A percentile compares a stretch with the other conserved stretches of the same genome.
These are phyloP conservation scores for Zenarchopterus dispar DNA, from an alignment of 2,797 vertebrate genomes.

Conservation along the genomic window DNA sequence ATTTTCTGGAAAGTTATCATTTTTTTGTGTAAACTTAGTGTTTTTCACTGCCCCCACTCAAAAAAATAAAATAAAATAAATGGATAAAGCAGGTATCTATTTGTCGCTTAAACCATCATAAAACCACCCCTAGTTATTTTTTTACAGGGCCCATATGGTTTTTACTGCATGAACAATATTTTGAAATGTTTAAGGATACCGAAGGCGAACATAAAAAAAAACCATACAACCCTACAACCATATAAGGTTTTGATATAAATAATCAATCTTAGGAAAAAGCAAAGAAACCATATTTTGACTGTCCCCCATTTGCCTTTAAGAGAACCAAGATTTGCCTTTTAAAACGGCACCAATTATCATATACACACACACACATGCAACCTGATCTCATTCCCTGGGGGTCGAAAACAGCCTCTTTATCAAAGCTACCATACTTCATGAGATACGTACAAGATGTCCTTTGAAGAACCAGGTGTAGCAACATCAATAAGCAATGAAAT, in stretches of 20 bases:
- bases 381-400: background rate
- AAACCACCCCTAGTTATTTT: background rate
- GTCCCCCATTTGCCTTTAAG: background rate
- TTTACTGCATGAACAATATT: no score
- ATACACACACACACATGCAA: background rate
- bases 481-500: conserved; percentile 10
- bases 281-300: background rate
- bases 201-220: no score
- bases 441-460: conserved; percentile 5
- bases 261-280: background rate
- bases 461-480: background rate
- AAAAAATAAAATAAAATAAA: no score
- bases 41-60: no score
- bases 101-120: no score
- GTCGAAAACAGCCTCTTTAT: background rate
- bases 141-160: conserved; percentile 6
- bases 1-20: no score
- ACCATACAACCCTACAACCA: no score
- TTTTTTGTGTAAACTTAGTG: no score
- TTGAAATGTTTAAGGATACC: no score
- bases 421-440: no score
- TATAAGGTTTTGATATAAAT: background rate
- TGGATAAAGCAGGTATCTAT: conserved; percentile 21
- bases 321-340: background rate
- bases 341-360: background rate